Evolutionary conservation across 2,113 vertebrate species (phyloP).

Genomic region (Australoheros scitulus): DNA sequence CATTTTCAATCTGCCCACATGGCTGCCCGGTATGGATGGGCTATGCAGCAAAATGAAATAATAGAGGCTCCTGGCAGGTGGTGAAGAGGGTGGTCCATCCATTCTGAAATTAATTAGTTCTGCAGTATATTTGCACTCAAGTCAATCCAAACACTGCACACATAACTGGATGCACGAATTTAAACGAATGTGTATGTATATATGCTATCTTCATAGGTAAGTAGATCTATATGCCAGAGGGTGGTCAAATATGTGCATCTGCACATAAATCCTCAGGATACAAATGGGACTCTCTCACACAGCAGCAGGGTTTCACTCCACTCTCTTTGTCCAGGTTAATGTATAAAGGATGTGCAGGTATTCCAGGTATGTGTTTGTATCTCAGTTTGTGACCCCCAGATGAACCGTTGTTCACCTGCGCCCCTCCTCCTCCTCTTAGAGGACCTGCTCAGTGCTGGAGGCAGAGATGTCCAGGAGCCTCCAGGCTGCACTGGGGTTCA

Average conservation of each 20-base stretch:
- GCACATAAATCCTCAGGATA: conserved; percentile 19
- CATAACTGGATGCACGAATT: background rate
- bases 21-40: background rate
- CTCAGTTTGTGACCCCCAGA: conserved; percentile 11
- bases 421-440: conserved; percentile 71
- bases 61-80: background rate
- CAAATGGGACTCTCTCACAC: conserved; percentile 16
- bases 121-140: conserved; percentile 2
- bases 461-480: conserved; percentile 93
- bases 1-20: background rate
- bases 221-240: conserved; percentile 1
- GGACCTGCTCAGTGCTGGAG: conserved; percentile 92
- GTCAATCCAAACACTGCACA: conserved; percentile 22
- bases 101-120: background rate
- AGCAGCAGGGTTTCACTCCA: conserved; percentile 3
- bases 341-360: conserved; percentile 20
- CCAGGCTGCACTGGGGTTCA: conserved; percentile 93
- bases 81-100: background rate
- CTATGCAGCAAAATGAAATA: background rate
- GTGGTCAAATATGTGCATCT: background rate
- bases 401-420: background rate
- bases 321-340: conserved; percentile 2
- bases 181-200: background rate
- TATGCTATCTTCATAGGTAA: background rate
- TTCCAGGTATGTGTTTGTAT: conserved; percentile 28